Evolutionary conservation across 2,888 invertebrate genomes (phyloP).

Genomic region (Aleiodes alternator): DNA sequence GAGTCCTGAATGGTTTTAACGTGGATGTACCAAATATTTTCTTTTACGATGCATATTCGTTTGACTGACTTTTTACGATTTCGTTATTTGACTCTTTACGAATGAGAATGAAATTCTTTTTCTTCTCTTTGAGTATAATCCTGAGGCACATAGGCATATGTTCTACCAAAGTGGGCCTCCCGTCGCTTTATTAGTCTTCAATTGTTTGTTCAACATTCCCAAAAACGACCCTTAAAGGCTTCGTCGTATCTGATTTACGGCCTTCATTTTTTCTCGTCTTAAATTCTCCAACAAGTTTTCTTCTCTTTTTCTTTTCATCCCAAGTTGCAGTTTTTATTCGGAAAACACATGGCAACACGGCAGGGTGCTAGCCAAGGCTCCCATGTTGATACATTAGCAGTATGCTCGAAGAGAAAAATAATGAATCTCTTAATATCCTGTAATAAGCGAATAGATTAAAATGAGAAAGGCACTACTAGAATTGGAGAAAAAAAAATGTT

Average conservation of each 20-base stretch:
- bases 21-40: conserved; percentile 39
- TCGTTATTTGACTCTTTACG: conserved; percentile 37
- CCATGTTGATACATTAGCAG: background rate
- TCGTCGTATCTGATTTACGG: conserved; percentile 70
- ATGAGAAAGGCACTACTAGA: too few species aligned
- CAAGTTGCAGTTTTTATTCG: conserved; percentile 26
- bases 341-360: conserved; percentile 31
- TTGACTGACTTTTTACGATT: conserved; percentile 45
- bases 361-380: background rate
- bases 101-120: conserved; percentile 15
- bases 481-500: background rate
- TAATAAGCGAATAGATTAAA: too few species aligned
- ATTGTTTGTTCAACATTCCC: conserved; percentile 75
- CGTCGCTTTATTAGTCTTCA: conserved; percentile 74
- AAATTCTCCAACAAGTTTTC: conserved; percentile 28
- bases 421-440: too few species aligned
- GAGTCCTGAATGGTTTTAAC: conserved; percentile 39
- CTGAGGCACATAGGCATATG: conserved; percentile 41
- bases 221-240: conserved; percentile 73
- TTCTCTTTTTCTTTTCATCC: background rate
- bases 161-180: conserved; percentile 68
- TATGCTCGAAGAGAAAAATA: too few species aligned
- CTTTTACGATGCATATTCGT: conserved; percentile 46
- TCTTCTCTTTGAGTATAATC: conserved; percentile 35
- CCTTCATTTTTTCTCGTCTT: conserved; percentile 51